phyloP scores from a whole-genome alignment of 2,888 invertebrate species.

The Lumbricus terrestris region DNA sequence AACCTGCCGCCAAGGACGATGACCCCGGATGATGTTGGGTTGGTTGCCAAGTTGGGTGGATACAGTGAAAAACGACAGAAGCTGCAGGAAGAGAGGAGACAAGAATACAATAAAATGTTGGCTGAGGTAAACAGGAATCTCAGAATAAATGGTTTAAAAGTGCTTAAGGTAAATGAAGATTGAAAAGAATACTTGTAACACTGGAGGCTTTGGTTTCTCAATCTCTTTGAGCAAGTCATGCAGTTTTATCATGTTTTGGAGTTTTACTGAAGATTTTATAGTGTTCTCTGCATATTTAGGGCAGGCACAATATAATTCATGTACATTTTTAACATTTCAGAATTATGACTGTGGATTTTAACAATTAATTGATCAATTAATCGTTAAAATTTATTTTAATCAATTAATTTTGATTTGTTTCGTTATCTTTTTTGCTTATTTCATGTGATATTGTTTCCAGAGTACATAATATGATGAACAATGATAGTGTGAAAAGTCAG shows the following conservation, averaged over 20 bases:
- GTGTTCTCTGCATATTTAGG: not conserved
- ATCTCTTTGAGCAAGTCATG: too few species aligned
- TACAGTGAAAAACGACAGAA: conserved; percentile 44
- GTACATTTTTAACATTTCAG: not conserved
- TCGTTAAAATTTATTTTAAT: too few species aligned
- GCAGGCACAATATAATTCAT: not conserved
- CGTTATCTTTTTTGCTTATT: too few species aligned
- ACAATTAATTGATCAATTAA: too few species aligned
- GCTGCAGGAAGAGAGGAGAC: conserved; percentile 46
- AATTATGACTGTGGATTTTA: too few species aligned
- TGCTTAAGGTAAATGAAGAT: not conserved
- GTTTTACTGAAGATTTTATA: not conserved
- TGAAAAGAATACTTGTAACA: not conserved
- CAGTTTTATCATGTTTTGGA: too few species aligned
- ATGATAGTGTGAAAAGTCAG: too few species aligned
- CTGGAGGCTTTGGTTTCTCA: not conserved
- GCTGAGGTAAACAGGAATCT: conserved; percentile 23
- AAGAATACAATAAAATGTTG: conserved; percentile 45
- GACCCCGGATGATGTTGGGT: conserved; percentile 27
- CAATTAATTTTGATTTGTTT: too few species aligned
- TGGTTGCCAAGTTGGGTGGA: conserved; percentile 41
- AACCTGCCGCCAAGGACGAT: conserved; percentile 10
- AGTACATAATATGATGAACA: too few species aligned
- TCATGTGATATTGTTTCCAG: too few species aligned
- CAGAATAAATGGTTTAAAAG: not conserved